A percentile compares a stretch with the other conserved stretches of the same genome.
These are phyloP conservation scores for Heterocephalus glaber DNA, from an alignment of 2,113 vertebrate genomes.

Conservation along the genomic window DNA sequence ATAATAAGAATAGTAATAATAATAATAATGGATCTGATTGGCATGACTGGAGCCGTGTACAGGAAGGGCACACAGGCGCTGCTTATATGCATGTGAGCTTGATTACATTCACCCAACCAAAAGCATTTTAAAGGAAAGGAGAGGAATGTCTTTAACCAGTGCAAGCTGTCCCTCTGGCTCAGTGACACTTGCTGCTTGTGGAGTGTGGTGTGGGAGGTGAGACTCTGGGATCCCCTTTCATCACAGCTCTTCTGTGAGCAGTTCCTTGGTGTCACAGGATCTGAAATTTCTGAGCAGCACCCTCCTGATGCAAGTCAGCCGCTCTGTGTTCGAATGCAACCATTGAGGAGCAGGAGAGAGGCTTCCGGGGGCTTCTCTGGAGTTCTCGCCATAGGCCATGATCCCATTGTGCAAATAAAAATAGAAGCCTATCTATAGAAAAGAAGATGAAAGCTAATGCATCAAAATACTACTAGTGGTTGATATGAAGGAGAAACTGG, in stretches of 20 bases:
- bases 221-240: no score
- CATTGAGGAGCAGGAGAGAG: not conserved
- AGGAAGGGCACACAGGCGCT: not conserved
- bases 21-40: no score
- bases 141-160: not conserved
- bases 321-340: not conserved
- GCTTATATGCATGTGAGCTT: rapidly evolving
- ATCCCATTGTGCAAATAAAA: not conserved
- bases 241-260: not conserved
- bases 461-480: not conserved
- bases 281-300: rapidly evolving
- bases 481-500: not conserved
- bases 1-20: no score
- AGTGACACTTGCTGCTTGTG: rapidly evolving
- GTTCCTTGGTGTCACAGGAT: not conserved
- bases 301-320: not conserved
- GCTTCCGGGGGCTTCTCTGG: not conserved
- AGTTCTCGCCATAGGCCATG: not conserved
- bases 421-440: not conserved
- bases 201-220: no score
- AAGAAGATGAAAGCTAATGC: not conserved
- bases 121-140: not conserved
- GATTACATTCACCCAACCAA: not conserved
- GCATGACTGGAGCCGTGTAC: no score
- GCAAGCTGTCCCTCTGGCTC: not conserved